Base-by-base conservation (phyloP, 2,797 vertebrate species). In the Merluccius polli region DNA sequence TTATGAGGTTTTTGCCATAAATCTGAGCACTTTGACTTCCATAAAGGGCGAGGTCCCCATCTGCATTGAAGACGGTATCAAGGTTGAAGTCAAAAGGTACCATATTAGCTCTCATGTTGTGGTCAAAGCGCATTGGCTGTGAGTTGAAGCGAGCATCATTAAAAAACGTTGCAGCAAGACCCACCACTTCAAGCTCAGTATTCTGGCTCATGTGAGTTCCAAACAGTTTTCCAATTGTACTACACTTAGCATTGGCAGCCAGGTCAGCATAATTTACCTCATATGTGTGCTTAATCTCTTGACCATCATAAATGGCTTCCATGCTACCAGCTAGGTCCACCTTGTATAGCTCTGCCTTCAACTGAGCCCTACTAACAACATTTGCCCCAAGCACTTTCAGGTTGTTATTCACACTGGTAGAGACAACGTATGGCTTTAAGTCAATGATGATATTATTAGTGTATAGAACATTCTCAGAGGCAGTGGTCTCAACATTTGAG, bases 251-350 rank as follows among this genome's bases (percentile, higher is more conserved):
- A 33, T 89, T 94, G 70, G 92, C 92, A 0, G 84, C 85, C 85
- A 95, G 77, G 78, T 95, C 94, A 72, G 91, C 90, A 41, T 93
- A 96, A 4, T 80, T 90, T 18, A 97, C 75, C 75, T 94, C 86
- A 82, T 97, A 99, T 63, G 82, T 90, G 83, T 98, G 96, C 75
- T 93, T 97, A 86, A 98, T 86, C 84, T 97, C 96, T 41, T 94
- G 88, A 38, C 92, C 86, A 18, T 83, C 89, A 48, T 93, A 93
- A 35, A 83, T 79, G 78, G 95, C 94, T 89, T 94, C 95, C 75
- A 96, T 27, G 73, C 87, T 95, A 74, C 97, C 97, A 72, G 86
- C 95, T 30, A 97, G 38, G 52, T 93, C 95, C 71, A 96, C 82
- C 80, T 94, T 96, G 79, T 95, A 93, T 33, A 92, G 90, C 82